Percentiles rank a stretch among this genome's conserved stretches.
phyloP scores from a whole-genome alignment of 2,113 vertebrate genomes.

The Apistogramma diplotaenia region DNA sequence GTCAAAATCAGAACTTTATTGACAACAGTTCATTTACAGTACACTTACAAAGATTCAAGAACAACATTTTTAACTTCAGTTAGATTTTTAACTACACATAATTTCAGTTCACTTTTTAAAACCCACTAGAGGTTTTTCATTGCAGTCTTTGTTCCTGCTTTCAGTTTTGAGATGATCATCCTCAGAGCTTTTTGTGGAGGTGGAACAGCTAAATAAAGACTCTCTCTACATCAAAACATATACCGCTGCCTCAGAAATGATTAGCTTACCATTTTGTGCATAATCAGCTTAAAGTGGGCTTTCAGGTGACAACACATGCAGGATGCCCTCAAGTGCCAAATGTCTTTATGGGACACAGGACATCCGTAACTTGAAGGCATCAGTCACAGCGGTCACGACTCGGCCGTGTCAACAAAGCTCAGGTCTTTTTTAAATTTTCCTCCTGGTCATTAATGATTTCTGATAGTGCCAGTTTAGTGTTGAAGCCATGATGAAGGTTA shows the following conservation, averaged over 20 bases:
- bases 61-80: background rate
- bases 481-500: background rate
- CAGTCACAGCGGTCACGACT: background rate
- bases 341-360: background rate
- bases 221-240: background rate
- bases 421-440: background rate
- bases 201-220: conserved; percentile 3
- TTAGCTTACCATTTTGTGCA: background rate
- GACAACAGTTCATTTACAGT: background rate
- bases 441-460: background rate
- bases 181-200: background rate
- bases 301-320: conserved; percentile 2
- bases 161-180: background rate
- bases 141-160: no score
- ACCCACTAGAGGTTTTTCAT: no score
- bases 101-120: background rate
- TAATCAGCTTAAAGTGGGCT: conserved; percentile 5
- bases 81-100: background rate
- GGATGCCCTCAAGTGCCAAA: background rate
- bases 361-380: background rate
- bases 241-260: background rate
- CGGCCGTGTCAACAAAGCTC: background rate
- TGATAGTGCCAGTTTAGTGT: background rate
- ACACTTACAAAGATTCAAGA: background rate
- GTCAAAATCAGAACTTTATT: background rate